Percentiles rank a stretch among this genome's conserved stretches.
Conservation (phyloP, 1,140 invertebrate genomes). For the Trypoxylus dichotomus region DNA sequence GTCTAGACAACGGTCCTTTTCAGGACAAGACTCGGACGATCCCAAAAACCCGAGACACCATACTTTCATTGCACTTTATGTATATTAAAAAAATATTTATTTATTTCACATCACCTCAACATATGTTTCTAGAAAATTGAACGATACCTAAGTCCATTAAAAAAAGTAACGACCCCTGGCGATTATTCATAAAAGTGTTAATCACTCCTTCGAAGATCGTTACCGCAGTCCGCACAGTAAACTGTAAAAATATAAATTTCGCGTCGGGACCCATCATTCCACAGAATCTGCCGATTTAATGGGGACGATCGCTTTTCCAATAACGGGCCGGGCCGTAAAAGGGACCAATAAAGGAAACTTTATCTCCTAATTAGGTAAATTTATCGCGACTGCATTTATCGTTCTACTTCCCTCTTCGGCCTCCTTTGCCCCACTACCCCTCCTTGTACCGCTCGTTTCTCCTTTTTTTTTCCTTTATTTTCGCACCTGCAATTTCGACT, state of each 20-base stretch:
- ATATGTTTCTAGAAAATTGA: too few species aligned
- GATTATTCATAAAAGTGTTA: conserved; percentile 11
- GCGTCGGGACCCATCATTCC: not conserved
- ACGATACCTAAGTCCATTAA: not conserved
- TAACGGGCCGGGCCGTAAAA: not conserved
- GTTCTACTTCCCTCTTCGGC: not conserved
- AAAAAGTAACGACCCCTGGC: not conserved
- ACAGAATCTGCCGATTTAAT: not conserved
- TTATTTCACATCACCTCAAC: too few species aligned
- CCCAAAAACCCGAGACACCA: too few species aligned
- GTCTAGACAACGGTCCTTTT: too few species aligned
- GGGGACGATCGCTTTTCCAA: conserved; percentile 12
- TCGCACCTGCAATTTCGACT: not conserved
- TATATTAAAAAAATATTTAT: too few species aligned
- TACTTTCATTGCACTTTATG: too few species aligned
- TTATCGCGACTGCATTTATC: conserved; percentile 7
- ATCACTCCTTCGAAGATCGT: conserved; percentile 4
- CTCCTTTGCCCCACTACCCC: not conserved
- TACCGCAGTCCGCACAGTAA: not conserved
- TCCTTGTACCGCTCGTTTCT: not conserved
- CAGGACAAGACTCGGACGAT: too few species aligned
- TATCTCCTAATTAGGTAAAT: conserved; percentile 21
- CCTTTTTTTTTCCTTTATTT: not conserved
- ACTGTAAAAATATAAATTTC: conserved; percentile 16
- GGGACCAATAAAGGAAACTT: conserved; percentile 21